These are phyloP conservation scores for Cirrhinus mrigala DNA, from an alignment of 2,797 vertebrate genomes.

Conservation along the genomic window DNA sequence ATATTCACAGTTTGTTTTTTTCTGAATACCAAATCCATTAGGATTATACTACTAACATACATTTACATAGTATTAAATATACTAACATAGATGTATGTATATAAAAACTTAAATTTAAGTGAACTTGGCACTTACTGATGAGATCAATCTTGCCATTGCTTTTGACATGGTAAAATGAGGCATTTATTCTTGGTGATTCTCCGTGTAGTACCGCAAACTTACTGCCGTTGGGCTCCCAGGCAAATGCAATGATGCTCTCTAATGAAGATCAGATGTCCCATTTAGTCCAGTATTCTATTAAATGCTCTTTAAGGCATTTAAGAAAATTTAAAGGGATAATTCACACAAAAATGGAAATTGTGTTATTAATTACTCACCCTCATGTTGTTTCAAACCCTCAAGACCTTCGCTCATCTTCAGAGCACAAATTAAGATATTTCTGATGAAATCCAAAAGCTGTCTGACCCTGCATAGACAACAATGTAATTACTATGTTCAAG, in stretches of 20 bases:
- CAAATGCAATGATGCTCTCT: conserved; percentile 97
- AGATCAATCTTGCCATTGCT: conserved; percentile 97
- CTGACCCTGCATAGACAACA: too few relatives aligned
- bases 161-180: conserved; percentile 96
- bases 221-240: conserved; percentile 97
- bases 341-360: too few relatives aligned
- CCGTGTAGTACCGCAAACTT: conserved; percentile 97
- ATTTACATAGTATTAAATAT: not conserved
- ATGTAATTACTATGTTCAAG: too few relatives aligned
- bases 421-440: too few relatives aligned
- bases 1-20: not conserved
- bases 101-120: not conserved
- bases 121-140: conserved; percentile 84
- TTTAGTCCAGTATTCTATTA: conserved; percentile 40
- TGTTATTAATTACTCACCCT: too few relatives aligned
- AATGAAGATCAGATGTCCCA: conserved; percentile 8
- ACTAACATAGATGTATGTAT: not conserved
- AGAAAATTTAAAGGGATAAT: not conserved
- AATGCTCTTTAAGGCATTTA: not conserved
- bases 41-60: not conserved
- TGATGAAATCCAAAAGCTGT: too few relatives aligned
- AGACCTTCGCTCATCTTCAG: too few relatives aligned
- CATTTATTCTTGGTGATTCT: conserved; percentile 91
- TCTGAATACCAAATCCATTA: not conserved
- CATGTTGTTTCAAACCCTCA: too few relatives aligned